Conservation (phyloP, 2,113 vertebrate genomes). For the Uropsilus gracilis region DNA sequence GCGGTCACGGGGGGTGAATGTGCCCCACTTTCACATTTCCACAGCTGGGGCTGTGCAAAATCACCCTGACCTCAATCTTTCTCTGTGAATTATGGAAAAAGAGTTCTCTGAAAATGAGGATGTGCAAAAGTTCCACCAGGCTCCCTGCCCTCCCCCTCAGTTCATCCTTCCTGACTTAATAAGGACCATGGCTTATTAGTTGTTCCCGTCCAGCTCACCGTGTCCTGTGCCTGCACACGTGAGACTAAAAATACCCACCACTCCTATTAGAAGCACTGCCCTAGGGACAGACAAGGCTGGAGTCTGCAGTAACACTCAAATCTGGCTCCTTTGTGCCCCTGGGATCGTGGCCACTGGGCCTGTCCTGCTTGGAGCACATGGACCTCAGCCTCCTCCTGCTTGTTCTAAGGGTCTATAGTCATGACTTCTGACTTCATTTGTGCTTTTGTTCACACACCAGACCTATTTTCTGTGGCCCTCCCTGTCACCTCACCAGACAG, state of each 20-base stretch:
- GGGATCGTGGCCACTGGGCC: not conserved
- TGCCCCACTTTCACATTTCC: constrained; percentile 32
- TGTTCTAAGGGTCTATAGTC: not conserved
- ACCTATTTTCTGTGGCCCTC: not conserved
- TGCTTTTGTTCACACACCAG: not conserved
- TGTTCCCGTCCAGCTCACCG: constrained; percentile 37
- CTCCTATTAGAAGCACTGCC: constrained; percentile 62
- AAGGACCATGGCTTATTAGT: constrained; percentile 66
- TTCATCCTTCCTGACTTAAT: constrained; percentile 58
- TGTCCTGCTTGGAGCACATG: not conserved
- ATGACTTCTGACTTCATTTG: not conserved
- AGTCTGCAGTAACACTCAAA: not conserved
- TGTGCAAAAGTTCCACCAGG: constrained; percentile 36
- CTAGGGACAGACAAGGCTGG: constrained; percentile 29
- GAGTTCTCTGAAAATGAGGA: constrained; percentile 36
- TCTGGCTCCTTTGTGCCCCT: not conserved
- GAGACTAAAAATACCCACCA: constrained; percentile 76
- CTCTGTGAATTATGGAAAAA: constrained; percentile 72
- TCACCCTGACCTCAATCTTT: constrained; percentile 78
- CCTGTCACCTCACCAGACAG: not conserved
- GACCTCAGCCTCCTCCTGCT: not conserved
- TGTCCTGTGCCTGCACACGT: constrained; percentile 71
- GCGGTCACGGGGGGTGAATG: not conserved
- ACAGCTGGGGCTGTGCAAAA: not conserved
- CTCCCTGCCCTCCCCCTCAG: not conserved